Evolutionary conservation across 2,113 vertebrate genomes (phyloP).

Genomic region (Dicaeum eximium): DNA sequence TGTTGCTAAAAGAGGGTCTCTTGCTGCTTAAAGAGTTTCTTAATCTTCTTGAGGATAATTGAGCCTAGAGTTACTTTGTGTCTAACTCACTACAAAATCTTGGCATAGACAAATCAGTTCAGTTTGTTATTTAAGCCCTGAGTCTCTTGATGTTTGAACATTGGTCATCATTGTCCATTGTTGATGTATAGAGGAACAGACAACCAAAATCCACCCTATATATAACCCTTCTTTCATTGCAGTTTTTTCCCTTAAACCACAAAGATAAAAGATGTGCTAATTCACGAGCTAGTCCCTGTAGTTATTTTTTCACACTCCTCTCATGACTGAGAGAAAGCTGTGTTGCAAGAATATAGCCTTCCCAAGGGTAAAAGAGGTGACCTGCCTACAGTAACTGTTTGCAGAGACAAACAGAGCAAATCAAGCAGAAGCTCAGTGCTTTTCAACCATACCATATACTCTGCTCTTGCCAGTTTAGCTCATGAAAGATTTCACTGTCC

Average conservation of each 20-base stretch:
- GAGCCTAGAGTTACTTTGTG: not conserved
- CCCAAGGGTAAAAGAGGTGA: conserved; percentile 3
- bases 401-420: not conserved
- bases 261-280: not conserved
- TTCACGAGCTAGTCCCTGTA: not conserved
- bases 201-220: not conserved
- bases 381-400: not conserved
- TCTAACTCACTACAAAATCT: not conserved
- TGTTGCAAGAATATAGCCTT: conserved; percentile 19
- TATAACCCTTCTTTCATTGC: not conserved
- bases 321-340: conserved; percentile 19
- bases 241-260: not conserved
- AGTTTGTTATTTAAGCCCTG: not conserved
- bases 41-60: not conserved
- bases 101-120: not conserved
- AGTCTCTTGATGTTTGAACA: not conserved
- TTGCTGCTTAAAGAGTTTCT: not conserved
- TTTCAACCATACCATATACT: not conserved
- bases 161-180: not conserved
- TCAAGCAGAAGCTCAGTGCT: not conserved
- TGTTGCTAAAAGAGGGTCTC: not conserved
- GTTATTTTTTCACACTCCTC: not conserved
- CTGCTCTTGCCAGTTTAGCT: not conserved
- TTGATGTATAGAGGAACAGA: not conserved
- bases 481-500: not conserved